Evolutionary conservation across 2,797 vertebrate genomes (phyloP), one percentile per base, ranked within the genome.

Genomic region (Pipistrellus pipistrellus): DNA sequence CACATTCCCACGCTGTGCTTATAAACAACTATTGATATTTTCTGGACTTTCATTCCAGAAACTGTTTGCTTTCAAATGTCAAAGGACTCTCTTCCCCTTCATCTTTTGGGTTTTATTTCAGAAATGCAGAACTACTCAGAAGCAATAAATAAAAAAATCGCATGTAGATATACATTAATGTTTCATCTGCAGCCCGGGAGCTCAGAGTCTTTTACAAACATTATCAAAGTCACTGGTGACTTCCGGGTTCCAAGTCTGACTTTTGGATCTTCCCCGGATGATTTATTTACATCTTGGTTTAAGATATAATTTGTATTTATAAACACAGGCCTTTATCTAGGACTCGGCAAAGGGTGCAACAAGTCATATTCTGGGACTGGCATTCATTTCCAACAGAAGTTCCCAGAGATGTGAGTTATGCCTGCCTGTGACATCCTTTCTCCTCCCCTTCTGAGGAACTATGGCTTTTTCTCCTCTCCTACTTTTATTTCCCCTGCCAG

Each of bases 291-390:
- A 95, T 91, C 27, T 38, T 38, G 55, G 55, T 89, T 96, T 96
- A 96, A 93, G 96, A 69, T 73, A 62, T 48, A 90, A 68, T 95
- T 88, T 88, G 48, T 93, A 62, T 93, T 91, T 95, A 80, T 88
- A 96, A 94, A 95, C 30, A 90, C 3, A 55, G 73, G 30, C 77
- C 76, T 80, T 90, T 94, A 62, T 96, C 81, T 83, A 59, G 23
- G 55, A 62, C 48, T 89, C 62, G 35, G 64, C 57, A 86, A 68
- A 21, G 88, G 80, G 90, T 62, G 77, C 71, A 90, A 53, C 48
- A 92, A 95, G 72, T 92, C 76, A 27, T 73, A 78, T 59, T 41
- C 62, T 82, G 59, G 44, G 53, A 30, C 48, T 68, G 72, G 81
- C 83, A 64, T 15, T 78, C 27, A 44, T 92, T 90, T 90, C 71